A percentile compares a stretch with the other conserved stretches of the same genome.
These are phyloP conservation scores for Xenotilapia caudafasciata DNA, from an alignment of 2,113 vertebrate genomes.

Conservation along the genomic window DNA sequence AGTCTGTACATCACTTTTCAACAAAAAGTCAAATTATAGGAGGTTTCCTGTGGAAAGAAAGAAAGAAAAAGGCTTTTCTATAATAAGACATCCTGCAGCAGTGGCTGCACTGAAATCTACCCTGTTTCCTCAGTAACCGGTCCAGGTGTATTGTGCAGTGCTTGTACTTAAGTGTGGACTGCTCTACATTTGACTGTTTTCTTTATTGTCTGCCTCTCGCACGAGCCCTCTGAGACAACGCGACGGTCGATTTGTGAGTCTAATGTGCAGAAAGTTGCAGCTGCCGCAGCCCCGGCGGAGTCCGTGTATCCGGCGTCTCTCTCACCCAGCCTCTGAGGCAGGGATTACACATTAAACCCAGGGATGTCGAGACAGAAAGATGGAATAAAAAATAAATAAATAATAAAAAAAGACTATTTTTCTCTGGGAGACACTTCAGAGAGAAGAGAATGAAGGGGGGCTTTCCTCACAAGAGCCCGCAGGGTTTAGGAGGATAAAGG, in stretches of 20 bases:
- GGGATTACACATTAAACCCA: slow-evolving; percentile 50
- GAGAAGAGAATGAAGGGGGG: background rate
- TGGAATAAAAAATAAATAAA: background rate
- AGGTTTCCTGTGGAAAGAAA: background rate
- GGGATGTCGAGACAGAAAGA: slow-evolving; percentile 25
- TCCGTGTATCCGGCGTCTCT: background rate
- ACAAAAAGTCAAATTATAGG: background rate
- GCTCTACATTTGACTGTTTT: slow-evolving; percentile 9
- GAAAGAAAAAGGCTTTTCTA: background rate
- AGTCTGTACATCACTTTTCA: background rate
- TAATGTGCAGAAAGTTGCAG: slow-evolving; percentile 49
- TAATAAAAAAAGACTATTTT: background rate
- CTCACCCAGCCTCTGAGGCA: slow-evolving; percentile 36
- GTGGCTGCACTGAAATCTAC: background rate
- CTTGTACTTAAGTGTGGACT: background rate
- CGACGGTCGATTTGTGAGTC: slow-evolving; percentile 52
- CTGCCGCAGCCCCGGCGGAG: slow-evolving; percentile 15
- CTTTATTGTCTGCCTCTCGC: slow-evolving; percentile 30
- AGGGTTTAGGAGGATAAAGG: background rate
- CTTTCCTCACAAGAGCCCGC: slow-evolving; percentile 13
- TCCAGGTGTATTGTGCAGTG: background rate
- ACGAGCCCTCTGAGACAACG: slow-evolving; percentile 21
- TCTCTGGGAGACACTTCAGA: slow-evolving; percentile 15
- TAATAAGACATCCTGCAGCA: background rate
- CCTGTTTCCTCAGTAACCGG: background rate